These are phyloP conservation scores for Nasonia vitripennis DNA, from an alignment of 1,140 invertebrate species.

Conservation along the genomic window DNA sequence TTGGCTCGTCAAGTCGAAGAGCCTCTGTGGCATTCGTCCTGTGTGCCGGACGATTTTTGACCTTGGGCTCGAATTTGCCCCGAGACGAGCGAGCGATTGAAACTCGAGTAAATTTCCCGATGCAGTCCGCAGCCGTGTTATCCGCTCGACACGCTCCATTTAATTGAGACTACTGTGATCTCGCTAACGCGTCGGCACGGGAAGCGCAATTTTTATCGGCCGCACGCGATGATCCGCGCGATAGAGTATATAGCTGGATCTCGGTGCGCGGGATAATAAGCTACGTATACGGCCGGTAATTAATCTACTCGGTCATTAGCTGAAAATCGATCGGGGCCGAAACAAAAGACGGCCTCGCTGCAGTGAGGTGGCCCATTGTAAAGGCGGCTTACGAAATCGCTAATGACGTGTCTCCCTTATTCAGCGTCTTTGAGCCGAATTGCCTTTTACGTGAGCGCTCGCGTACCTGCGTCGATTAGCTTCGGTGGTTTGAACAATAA, in stretches of 20 bases:
- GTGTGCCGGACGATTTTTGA: too few relatives aligned
- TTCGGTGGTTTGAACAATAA: too few relatives aligned
- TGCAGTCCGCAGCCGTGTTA: constrained; percentile 50
- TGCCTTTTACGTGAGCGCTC: background rate
- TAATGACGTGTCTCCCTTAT: constrained; percentile 21
- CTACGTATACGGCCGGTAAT: background rate
- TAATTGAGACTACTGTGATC: constrained; percentile 51
- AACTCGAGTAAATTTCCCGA: constrained; percentile 58
- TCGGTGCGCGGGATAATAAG: too few relatives aligned
- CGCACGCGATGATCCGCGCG: too few relatives aligned
- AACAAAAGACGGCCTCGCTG: constrained; percentile 12
- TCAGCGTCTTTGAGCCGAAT: background rate
- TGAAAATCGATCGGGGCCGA: background rate
- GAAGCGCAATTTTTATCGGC: background rate
- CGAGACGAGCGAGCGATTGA: background rate
- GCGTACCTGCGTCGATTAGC: too few relatives aligned
- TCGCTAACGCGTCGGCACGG: too few relatives aligned
- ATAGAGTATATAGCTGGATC: too few relatives aligned
- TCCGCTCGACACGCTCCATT: constrained; percentile 60
- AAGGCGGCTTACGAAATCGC: constrained; percentile 17
- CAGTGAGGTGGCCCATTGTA: background rate
- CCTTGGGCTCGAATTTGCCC: too few relatives aligned
- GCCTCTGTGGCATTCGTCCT: background rate
- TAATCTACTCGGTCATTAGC: constrained; percentile 20
- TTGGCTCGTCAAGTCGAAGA: background rate